Base-by-base conservation (phyloP, 2,888 invertebrate genomes). In the Neoaliturus tenellus region DNA sequence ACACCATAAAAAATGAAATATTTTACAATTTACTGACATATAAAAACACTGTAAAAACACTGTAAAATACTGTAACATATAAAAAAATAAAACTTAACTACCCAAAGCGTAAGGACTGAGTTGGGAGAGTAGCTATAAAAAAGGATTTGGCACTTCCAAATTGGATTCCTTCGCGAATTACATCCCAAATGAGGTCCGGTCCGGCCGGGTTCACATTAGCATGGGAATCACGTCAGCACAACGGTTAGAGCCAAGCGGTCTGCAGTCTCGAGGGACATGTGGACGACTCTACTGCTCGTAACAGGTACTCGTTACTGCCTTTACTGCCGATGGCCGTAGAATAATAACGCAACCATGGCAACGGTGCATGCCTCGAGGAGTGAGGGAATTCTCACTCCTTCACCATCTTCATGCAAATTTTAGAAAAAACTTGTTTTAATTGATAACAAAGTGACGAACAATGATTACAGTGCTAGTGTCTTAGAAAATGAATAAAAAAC, bases 211-310 rank as follows among this genome's bases (percentile, higher is more conserved):
- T 31, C 62, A 28, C 28, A 28, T 62, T 62, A 62, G 62, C 62
- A 62, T 62, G 5, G 25, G 25, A 62, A 62, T 62, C 62, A 25
- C 62, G 62, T 62, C 51, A 14, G 51, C 6, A 10, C 5, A 51
- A 51, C 51, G 51, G 51, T 51, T 23, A n/a, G 31, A 6, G 62
- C 10, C 62, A 12, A 31, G 44, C 23, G 51, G 20, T 51, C 20
- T 62, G 25, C 62, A 62, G 62, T 62, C 55, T n/a, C 20, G 20
- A 28, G n/a, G n/a, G 62, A 28, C 62, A 62, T 62, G 62, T n/a
- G 28, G 62, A 28, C 14, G 31, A 17, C 10, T 3, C 62, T 28
- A 20, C 62, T 28, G 62, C 28, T 62, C 62, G 31, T 31, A 8
- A 14, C 62, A 62, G 62, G 62, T 62, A 62, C 62, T 17, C 17